Evolutionary conservation across 2,113 vertebrate species (phyloP), one percentile per base, ranked within the genome.

Genomic region (Hydrolagus affinis): DNA sequence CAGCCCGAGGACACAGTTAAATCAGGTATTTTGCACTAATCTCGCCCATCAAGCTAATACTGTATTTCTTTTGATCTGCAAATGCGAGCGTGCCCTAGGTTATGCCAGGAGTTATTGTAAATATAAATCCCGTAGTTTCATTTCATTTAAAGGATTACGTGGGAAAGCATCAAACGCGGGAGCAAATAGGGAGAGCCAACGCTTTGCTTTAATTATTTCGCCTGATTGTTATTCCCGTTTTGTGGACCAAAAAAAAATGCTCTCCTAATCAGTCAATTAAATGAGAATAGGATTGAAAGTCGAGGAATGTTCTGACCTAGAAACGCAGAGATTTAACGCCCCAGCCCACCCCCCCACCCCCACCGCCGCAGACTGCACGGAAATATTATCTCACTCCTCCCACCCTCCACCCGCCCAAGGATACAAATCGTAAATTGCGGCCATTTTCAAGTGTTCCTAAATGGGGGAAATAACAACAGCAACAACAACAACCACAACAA

Each of bases 141-240:
- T 80, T 80, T 80, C 25, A 83, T 83, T 83, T 83, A 66, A 83
- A 83, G 66, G 62, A 83, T 83, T 83, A 83, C n/a, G 66, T 32
- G 62, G 66, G 66, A 83, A 83, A 66, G 62, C 78, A 83, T 83
- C 78, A 83, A 83, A 64, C 78, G 17, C 66, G 62, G 25, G 60
- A 64, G 59, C 17, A 80, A 80, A 66, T 32, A 83, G 66, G 30
- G 78, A 66, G 64, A 83, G 64, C 60, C 62, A 59, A 3, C 44
- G 1, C 44, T 44, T 44, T 6, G 44, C 62, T 66, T 32, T 83
- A 83, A 83, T 83, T 83, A 83, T 83, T 68, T 66, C 78, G 66
- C 32, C 15, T 83, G 78, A 66, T 66, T 66, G 60, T 28, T 30
- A 30, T 44, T 44, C 66, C 25, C 32, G 32, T 64, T 83, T 32